Evolutionary conservation across 2,797 vertebrate genomes (phyloP).

Genomic region (Miichthys miiuy): DNA sequence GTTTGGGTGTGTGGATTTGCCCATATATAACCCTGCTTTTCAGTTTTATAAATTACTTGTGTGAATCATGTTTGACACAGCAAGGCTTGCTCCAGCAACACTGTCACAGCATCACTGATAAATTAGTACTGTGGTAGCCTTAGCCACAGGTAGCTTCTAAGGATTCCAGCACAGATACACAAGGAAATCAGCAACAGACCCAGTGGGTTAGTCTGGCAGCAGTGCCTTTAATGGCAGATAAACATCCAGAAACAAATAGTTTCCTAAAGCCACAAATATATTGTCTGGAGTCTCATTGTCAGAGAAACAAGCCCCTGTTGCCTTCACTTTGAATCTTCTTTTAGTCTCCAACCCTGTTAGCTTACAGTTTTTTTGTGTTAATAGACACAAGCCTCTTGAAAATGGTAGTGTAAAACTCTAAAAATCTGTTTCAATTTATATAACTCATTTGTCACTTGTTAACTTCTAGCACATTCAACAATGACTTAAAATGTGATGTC

Average conservation of each 20-base stretch:
- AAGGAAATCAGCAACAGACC: neutral
- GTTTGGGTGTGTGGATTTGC: neutral
- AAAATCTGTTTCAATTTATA: neutral
- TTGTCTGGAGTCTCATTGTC: neutral
- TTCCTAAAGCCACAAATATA: neutral
- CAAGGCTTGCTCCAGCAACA: neutral
- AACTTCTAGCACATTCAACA: neutral
- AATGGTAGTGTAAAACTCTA: too few relatives aligned
- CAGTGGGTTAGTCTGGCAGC: neutral
- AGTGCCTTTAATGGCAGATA: neutral
- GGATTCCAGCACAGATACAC: neutral
- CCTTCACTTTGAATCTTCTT: neutral
- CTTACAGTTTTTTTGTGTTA: neutral
- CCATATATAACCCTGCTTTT: neutral
- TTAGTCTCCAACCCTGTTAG: neutral
- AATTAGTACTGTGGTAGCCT: neutral
- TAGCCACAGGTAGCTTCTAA: neutral
- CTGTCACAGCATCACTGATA: conserved; percentile 2
- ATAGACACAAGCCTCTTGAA: neutral
- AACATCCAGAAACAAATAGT: conserved; percentile 2
- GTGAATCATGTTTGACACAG: conserved; percentile 16
- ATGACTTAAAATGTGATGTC: neutral
- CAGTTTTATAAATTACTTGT: neutral
- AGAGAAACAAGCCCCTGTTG: too few relatives aligned
- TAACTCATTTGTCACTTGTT: neutral